Conservation (phyloP, 2,888 invertebrate species). For the Tinea semifulvella region DNA sequence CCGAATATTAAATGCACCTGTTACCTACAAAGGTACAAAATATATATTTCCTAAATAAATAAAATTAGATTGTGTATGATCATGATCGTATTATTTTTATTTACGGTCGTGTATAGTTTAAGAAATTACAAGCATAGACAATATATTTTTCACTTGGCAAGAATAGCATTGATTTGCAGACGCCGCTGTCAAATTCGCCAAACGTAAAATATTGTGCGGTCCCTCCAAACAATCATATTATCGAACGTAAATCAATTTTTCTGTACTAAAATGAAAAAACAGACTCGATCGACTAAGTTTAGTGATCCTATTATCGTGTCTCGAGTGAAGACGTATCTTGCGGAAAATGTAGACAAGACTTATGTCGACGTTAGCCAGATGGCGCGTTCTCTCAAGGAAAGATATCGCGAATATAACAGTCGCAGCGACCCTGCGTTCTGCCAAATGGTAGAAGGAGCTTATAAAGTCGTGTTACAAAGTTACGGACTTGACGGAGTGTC, state of each 20-base stretch:
- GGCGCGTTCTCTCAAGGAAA: slow-evolving; percentile 80
- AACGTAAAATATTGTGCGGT: background rate
- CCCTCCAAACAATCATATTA: background rate
- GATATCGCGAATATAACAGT: slow-evolving; percentile 78
- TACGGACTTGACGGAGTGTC: slow-evolving; percentile 71
- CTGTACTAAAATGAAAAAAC: slow-evolving; percentile 52
- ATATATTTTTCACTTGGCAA: slow-evolving; percentile 29
- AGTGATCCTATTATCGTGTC: slow-evolving; percentile 67
- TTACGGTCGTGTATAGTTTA: background rate
- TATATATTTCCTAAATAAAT: too few relatives aligned
- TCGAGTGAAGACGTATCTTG: slow-evolving; percentile 78
- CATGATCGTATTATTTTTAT: too few relatives aligned
- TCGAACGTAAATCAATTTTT: background rate
- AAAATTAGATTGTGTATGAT: too few relatives aligned
- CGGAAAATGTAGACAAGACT: slow-evolving; percentile 81
- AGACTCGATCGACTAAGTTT: slow-evolving; percentile 53
- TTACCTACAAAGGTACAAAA: too few relatives aligned
- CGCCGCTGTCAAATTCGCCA: slow-evolving; percentile 27
- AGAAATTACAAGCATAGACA: slow-evolving; percentile 21
- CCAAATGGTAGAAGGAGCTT: slow-evolving; percentile 78
- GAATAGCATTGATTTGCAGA: slow-evolving; percentile 42
- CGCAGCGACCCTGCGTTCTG: slow-evolving; percentile 84
- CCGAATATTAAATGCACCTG: too few relatives aligned
- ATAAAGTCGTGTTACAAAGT: slow-evolving; percentile 75
- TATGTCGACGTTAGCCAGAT: slow-evolving; percentile 85